These are phyloP conservation scores for Trichogramma pretiosum DNA, from an alignment of 1,140 invertebrate species.

Conservation along the genomic window DNA sequence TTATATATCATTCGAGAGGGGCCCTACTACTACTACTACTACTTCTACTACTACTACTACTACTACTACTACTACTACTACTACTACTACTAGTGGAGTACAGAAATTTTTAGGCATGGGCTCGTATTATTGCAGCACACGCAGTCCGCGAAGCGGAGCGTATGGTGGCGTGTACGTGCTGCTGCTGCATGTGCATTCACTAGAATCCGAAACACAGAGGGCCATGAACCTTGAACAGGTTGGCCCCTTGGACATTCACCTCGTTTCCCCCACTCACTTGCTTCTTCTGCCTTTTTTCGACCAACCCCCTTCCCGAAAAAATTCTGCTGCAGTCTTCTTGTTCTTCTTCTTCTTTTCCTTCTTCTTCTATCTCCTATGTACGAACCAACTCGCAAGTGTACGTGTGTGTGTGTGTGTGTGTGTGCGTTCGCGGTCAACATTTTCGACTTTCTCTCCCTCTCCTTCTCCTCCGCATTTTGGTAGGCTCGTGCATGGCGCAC, in stretches of 20 bases:
- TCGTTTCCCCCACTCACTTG: constrained; percentile 31
- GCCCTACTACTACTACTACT: not conserved
- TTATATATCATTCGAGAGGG: too few species aligned
- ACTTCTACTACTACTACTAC: not conserved
- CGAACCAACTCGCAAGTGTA: too few species aligned
- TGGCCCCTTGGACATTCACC: constrained; percentile 47
- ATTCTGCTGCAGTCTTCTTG: constrained; percentile 11
- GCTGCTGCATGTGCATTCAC: constrained; percentile 38
- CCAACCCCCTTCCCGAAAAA: constrained; percentile 21
- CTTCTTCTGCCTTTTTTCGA: constrained; percentile 16
- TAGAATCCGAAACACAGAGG: constrained; percentile 37
- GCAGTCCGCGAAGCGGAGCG: too few species aligned
- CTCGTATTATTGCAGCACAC: too few species aligned
- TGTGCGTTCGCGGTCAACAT: too few species aligned
- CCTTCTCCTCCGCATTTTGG: too few species aligned
- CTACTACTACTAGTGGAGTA: not conserved
- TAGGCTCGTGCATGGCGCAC: too few species aligned
- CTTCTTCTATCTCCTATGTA: constrained; percentile 8
- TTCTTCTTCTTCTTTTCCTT: constrained; percentile 15
- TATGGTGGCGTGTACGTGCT: too few species aligned
- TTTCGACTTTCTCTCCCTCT: too few species aligned
- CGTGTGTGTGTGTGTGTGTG: too few species aligned
- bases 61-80: not conserved
- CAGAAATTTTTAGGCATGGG: too few species aligned
- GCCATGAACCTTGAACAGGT: constrained; percentile 49